Evolutionary conservation across 1,140 invertebrate genomes (phyloP).

Genomic region (Drosophila ambigua): DNA sequence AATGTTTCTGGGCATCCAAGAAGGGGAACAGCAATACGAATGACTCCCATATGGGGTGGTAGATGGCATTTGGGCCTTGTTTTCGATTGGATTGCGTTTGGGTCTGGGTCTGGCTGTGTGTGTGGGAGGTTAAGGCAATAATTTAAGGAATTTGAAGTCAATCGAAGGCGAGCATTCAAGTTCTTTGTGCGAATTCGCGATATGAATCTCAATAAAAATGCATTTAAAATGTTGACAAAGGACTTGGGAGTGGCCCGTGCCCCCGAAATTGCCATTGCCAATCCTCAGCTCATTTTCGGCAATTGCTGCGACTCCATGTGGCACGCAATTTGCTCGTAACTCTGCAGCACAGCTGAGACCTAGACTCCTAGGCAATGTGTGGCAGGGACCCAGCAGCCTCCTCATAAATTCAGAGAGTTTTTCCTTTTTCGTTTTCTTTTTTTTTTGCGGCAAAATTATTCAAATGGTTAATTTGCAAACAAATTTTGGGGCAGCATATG

Average conservation of each 20-base stretch:
- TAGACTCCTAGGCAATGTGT: neutral
- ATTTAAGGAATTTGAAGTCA: conserved; percentile 84
- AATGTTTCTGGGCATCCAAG: conserved; percentile 5
- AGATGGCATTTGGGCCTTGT: conserved; percentile 8
- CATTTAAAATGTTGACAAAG: conserved; percentile 84
- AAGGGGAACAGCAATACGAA: neutral
- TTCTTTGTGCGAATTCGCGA: conserved; percentile 72
- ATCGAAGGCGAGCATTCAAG: conserved; percentile 69
- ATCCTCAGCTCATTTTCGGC: conserved; percentile 53
- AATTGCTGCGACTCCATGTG: conserved; percentile 51
- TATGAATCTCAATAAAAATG: conserved; percentile 84
- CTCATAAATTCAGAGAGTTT: conserved; percentile 55
- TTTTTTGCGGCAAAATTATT: conserved; percentile 46
- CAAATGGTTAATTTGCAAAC: conserved; percentile 74
- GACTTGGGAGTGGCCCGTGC: conserved; percentile 30
- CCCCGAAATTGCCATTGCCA: conserved; percentile 4
- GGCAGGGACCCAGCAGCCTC: conserved; percentile 14
- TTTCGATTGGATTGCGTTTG: conserved; percentile 21
- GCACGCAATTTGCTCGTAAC: conserved; percentile 76
- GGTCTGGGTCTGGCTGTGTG: conserved; percentile 11
- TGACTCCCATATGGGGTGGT: conserved; percentile 20
- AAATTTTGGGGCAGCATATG: conserved; percentile 57
- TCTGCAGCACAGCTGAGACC: conserved; percentile 66
- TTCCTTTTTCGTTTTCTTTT: conserved; percentile 14
- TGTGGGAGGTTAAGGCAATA: conserved; percentile 66